Percentiles rank a stretch among this genome's conserved stretches.
phyloP scores from a whole-genome alignment of 2,113 vertebrate genomes.

The Tenrec ecaudatus region DNA sequence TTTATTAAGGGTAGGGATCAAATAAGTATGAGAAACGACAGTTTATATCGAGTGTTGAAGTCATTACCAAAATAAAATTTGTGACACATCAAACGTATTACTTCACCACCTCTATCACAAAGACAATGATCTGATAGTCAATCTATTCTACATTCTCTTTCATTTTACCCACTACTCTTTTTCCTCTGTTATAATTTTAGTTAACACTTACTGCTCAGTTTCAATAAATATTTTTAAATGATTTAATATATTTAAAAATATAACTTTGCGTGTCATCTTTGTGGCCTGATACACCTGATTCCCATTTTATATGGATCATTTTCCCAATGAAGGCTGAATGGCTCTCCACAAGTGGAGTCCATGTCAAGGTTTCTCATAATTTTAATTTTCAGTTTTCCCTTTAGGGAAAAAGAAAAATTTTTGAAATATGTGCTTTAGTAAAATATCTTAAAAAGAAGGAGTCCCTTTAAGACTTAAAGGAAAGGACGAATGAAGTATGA shows the following conservation, averaged over 20 bases:
- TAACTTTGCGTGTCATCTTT: background rate
- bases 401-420: background rate
- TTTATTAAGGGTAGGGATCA: rapidly evolving
- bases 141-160: background rate
- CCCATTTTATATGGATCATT: background rate
- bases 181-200: background rate
- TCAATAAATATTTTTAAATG: background rate
- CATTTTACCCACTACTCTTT: background rate
- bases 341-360: background rate
- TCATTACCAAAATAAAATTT: background rate
- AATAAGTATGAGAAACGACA: background rate
- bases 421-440: background rate
- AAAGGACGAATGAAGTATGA: background rate
- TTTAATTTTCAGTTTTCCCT: background rate
- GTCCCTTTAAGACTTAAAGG: background rate
- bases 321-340: background rate
- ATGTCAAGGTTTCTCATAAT: background rate
- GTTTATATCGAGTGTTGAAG: background rate
- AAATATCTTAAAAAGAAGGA: background rate
- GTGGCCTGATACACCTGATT: background rate
- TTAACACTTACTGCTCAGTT: background rate
- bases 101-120: background rate
- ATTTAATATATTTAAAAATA: background rate
- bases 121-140: background rate
- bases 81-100: background rate